Base-by-base conservation (phyloP, 2,888 invertebrate genomes). In the Helleia helle region DNA sequence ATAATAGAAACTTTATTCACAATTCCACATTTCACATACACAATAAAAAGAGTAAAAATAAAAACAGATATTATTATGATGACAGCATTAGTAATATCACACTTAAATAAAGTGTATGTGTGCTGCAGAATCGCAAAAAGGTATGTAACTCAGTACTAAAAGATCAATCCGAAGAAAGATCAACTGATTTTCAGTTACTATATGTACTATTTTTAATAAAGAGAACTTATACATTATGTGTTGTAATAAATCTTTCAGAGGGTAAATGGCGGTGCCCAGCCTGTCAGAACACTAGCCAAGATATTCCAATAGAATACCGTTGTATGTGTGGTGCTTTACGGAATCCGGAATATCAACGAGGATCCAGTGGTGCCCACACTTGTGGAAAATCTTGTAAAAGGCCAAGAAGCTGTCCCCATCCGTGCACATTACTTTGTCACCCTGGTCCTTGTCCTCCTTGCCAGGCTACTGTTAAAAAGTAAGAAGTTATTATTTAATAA, bases 361-460 rank as follows among this genome's bases (percentile, higher is more conserved):
- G 79, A 0, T 51, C 63, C 3, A 88, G 89, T 43, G 89, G 90
- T 6, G 95, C 98, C 0, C 99, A 99, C 73, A 93, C 94, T 15
- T 99, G 99, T 69, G 97, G 97, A 0, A 91, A 94, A 51, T 80
- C 91, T 0, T 99, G 99, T 63, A 87, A 88, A n/a, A 87, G 88
- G 7, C 56, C 84, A 50, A 64, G 88, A 63, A 54, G 71, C 44
- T 87, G 89, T 62, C 70, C 84, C 1, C 91, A 91, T 59, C 87
- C 88, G 0, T 96, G 96, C 71, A 91, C 89, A 7, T 74, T 96
- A 52, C 86, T 92, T 0, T 97, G 97, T 64, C 97, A 98, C 70
- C 97, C 97, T 0, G 98, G 98, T 0, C 96, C 97, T 0, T 98
- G 98, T 73, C 96, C 96, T 1, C 91, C 93, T 0, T 98, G 97